phyloP scores from a whole-genome alignment of 2,113 vertebrate genomes.

The Cyanocitta stelleri region DNA sequence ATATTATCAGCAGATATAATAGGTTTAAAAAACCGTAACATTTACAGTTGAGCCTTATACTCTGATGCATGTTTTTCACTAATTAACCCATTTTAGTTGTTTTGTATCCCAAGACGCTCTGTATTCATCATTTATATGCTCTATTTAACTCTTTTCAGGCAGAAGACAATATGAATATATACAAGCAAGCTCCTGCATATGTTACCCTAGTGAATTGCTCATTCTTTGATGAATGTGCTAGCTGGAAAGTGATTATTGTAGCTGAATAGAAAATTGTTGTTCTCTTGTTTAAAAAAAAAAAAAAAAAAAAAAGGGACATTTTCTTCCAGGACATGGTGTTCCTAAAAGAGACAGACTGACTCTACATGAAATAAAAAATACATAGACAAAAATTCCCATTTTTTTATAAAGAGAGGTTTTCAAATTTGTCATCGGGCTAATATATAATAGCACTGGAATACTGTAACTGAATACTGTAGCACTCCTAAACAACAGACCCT shows the following conservation, averaged over 20 bases:
- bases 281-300: not conserved
- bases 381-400: not conserved
- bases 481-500: not conserved
- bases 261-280: slow-evolving; percentile 29
- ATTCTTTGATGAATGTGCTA: slow-evolving; percentile 2
- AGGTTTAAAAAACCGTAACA: not conserved
- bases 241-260: slow-evolving; percentile 33
- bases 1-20: not conserved
- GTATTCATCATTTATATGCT: slow-evolving; percentile 46
- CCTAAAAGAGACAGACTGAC: not conserved
- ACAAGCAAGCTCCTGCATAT: slow-evolving; percentile 10
- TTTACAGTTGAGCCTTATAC: not conserved
- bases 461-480: not conserved
- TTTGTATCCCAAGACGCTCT: slow-evolving; percentile 23
- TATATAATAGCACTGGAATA: not conserved
- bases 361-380: not conserved
- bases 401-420: not conserved
- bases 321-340: not conserved
- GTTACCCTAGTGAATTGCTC: slow-evolving; percentile 29
- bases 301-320: not conserved
- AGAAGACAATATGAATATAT: slow-evolving; percentile 33
- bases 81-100: slow-evolving; percentile 58
- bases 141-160: slow-evolving; percentile 55
- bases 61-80: slow-evolving; percentile 21
- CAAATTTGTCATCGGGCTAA: not conserved